Conservation (phyloP, 1,140 invertebrate species). For the Plectus sambesii region DNA sequence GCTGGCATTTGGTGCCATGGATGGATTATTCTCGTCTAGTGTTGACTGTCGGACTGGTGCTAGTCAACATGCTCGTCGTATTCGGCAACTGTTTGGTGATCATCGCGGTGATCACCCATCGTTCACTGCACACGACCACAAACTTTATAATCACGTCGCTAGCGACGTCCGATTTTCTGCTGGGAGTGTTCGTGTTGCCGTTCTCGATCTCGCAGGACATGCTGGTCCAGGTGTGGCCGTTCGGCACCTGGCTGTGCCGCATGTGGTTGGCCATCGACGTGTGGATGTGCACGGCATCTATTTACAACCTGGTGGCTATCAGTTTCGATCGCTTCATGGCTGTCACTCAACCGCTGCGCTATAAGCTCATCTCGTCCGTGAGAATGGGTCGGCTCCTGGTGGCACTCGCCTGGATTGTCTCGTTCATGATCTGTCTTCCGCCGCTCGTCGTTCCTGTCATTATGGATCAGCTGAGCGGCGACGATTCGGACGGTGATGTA, state of each 20-base stretch:
- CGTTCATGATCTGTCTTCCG: slow-evolving; percentile 25
- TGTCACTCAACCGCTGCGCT: slow-evolving; percentile 47
- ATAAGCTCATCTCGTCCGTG: slow-evolving; percentile 40
- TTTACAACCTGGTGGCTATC: slow-evolving; percentile 49
- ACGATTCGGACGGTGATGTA: no score
- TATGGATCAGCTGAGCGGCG: no score
- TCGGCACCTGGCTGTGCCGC: slow-evolving; percentile 46
- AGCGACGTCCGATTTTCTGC: slow-evolving; percentile 46
- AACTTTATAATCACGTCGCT: slow-evolving; percentile 42
- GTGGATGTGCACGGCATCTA: slow-evolving; percentile 48
- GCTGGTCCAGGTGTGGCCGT: slow-evolving; percentile 41
- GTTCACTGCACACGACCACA: slow-evolving; percentile 39
- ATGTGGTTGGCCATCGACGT: slow-evolving; percentile 50
- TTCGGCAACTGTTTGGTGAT: slow-evolving; percentile 42
- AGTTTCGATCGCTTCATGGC: slow-evolving; percentile 50
- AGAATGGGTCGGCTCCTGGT: slow-evolving; percentile 39
- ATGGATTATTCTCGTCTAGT: no score
- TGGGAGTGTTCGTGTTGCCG: slow-evolving; percentile 48
- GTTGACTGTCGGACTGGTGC: slow-evolving; percentile 27
- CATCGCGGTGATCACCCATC: slow-evolving; percentile 39
- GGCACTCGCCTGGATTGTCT: slow-evolving; percentile 37
- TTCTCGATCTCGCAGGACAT: slow-evolving; percentile 45
- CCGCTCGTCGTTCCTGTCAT: slow-evolving; percentile 34
- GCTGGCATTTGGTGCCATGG: no score
- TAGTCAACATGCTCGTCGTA: slow-evolving; percentile 38